Percentiles rank a stretch among this genome's conserved stretches.
These are phyloP conservation scores for Parapsyche elsis DNA, from an alignment of 1,140 invertebrate species.

Conservation along the genomic window DNA sequence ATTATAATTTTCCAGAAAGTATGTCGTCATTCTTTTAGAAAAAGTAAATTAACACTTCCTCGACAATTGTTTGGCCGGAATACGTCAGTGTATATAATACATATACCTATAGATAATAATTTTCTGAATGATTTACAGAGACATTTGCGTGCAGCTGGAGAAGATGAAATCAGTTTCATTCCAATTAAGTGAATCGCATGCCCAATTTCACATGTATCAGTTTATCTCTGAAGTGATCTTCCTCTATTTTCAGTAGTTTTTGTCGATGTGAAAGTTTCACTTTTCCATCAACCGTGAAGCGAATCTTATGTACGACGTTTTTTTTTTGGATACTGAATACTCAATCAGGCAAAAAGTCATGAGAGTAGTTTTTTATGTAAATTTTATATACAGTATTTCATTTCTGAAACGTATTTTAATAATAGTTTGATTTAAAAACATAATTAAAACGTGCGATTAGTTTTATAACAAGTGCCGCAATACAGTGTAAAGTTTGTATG, in stretches of 20 bases:
- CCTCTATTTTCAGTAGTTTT: background rate
- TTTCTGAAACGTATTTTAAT: no score
- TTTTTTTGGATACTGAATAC: no score
- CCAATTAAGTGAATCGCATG: constrained; percentile 7
- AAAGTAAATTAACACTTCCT: no score
- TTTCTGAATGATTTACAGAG: constrained; percentile 10
- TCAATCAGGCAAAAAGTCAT: no score
- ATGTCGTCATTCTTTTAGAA: no score
- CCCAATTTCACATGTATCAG: constrained; percentile 24
- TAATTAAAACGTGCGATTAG: no score
- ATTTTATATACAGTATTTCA: no score
- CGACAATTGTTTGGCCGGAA: no score
- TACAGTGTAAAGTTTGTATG: background rate
- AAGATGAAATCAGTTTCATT: constrained; percentile 5
- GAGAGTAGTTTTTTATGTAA: no score
- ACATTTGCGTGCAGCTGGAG: constrained; percentile 4
- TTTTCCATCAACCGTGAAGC: background rate
- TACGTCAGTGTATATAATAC: no score
- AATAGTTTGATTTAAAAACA: no score
- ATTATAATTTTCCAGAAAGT: no score
- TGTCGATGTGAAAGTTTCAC: constrained; percentile 9
- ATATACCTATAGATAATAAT: background rate
- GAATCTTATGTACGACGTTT: background rate
- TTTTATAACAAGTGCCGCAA: background rate
- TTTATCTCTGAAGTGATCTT: background rate